Base-by-base conservation (phyloP, 2,888 invertebrate species). In the Cryptosula pallasiana region DNA sequence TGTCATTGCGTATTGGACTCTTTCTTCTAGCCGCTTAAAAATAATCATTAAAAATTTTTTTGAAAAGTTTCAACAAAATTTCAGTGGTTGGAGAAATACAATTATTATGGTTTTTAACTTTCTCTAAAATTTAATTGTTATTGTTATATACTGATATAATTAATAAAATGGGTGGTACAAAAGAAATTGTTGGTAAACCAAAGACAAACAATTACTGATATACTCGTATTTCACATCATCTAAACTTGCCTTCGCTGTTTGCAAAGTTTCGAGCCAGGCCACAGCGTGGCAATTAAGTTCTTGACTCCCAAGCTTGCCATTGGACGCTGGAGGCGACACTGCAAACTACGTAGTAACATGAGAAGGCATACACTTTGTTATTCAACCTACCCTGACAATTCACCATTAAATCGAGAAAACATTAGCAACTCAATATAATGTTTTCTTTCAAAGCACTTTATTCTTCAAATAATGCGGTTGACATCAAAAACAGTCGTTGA, bases 401-500 rank as follows among this genome's bases (percentile, higher is more conserved):
- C 63, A 63, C 2, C 3, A 16, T 13, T n/a, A 23, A 57, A 57
- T 13, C n/a, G 25, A 23, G 57, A 27, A 20, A 63, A 63, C 27
- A 63, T 63, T 27, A 63, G 32, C 5, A 63, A 13, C 32, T 32
- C 63, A 27, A 63, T 3, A 3, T 9, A 63, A 63, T 63, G 63
- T 32, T 63, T 63, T 63, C 63, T 63, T 63, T 25, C 63, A 32
- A 9, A 63, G 63, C 32, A 27, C 63, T 63, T 63, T 57, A 57
- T 57, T 57, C 57, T 57, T 9, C 63, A 63, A 32, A 63, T 63
- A 63, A 63, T 32, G 63, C 63, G 32, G 32, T 27, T 2, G 27
- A 63, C 32, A 32, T 63, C 32, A 63, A 63, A 63, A 63, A 32
- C 20, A 25, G 32, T 23, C n/a, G n/a, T n/a, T n/a, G n/a, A n/a